Evolutionary conservation across 1,140 invertebrate species (phyloP).

Genomic region (Drosophila fuyamai): DNA sequence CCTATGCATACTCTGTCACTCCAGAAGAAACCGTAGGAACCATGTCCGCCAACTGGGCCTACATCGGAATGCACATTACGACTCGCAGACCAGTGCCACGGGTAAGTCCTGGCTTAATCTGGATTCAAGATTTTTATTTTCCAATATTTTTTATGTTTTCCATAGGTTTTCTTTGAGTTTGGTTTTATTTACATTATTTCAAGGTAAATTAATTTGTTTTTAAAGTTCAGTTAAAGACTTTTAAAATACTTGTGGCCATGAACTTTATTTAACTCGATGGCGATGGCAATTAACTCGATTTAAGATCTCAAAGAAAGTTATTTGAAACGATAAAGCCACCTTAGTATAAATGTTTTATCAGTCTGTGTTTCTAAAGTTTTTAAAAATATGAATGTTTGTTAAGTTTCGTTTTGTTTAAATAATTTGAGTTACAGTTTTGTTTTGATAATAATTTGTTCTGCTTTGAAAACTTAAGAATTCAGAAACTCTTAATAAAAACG

Average conservation of each 20-base stretch:
- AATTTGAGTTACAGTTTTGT: too few relatives aligned
- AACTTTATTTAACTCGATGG: too few relatives aligned
- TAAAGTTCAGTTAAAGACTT: neutral
- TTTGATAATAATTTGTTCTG: too few relatives aligned
- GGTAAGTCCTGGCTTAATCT: constrained; percentile 41
- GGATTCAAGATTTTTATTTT: neutral
- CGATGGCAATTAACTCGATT: too few relatives aligned
- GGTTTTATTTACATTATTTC: constrained; percentile 34
- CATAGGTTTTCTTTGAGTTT: constrained; percentile 69
- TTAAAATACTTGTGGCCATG: too few relatives aligned
- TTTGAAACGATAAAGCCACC: too few relatives aligned
- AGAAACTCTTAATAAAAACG: too few relatives aligned
- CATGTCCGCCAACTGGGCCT: constrained; percentile 81
- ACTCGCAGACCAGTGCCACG: constrained; percentile 84
- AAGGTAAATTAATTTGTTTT: constrained; percentile 41
- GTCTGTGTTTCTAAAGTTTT: neutral
- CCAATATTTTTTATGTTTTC: neutral
- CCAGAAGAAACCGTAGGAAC: constrained; percentile 85
- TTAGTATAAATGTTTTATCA: too few relatives aligned
- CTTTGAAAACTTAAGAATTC: too few relatives aligned
- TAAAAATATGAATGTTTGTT: neutral
- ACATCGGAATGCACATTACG: constrained; percentile 84
- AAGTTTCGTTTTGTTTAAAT: too few relatives aligned
- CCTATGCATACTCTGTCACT: constrained; percentile 85
- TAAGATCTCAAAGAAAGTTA: too few relatives aligned